phyloP scores from a whole-genome alignment of 2,797 vertebrate species.

The Artibeus jamaicensis region DNA sequence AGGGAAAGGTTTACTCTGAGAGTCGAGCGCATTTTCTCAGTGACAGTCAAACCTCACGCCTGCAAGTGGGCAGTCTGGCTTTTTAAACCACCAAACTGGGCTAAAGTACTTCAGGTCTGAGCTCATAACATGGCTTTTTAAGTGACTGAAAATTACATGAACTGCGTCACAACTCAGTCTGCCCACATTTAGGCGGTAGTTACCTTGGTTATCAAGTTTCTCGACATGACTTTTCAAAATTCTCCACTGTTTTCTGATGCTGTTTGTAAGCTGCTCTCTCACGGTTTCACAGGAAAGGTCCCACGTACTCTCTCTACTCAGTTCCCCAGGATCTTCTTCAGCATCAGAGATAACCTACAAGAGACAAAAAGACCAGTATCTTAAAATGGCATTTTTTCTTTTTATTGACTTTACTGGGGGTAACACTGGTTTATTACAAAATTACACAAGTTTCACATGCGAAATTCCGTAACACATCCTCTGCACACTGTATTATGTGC shows the following conservation, averaged over 20 bases:
- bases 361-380: background rate
- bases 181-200: background rate
- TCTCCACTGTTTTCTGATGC: slow-evolving; percentile 97
- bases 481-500: too few species aligned
- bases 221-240: slow-evolving; percentile 95
- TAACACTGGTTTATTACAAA: background rate
- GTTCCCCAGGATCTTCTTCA: slow-evolving; percentile 89
- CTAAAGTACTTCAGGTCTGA: background rate
- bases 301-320: slow-evolving; percentile 88
- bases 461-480: too few species aligned
- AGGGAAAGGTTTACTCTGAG: background rate
- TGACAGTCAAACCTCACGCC: background rate
- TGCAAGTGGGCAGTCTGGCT: background rate
- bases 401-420: background rate
- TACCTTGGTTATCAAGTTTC: slow-evolving; percentile 95
- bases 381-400: background rate
- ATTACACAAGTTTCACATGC: background rate
- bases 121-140: background rate
- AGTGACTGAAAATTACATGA: background rate
- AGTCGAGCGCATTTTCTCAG: background rate
- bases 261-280: slow-evolving; percentile 94
- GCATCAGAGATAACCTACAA: slow-evolving; percentile 87
- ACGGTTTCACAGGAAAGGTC: slow-evolving; percentile 95
- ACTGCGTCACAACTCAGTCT: background rate
- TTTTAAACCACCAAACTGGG: background rate